Percentiles rank a stretch among this genome's conserved stretches.
These are phyloP conservation scores for Gobiocypris rarus DNA, from an alignment of 2,113 vertebrate species.

Conservation along the genomic window DNA sequence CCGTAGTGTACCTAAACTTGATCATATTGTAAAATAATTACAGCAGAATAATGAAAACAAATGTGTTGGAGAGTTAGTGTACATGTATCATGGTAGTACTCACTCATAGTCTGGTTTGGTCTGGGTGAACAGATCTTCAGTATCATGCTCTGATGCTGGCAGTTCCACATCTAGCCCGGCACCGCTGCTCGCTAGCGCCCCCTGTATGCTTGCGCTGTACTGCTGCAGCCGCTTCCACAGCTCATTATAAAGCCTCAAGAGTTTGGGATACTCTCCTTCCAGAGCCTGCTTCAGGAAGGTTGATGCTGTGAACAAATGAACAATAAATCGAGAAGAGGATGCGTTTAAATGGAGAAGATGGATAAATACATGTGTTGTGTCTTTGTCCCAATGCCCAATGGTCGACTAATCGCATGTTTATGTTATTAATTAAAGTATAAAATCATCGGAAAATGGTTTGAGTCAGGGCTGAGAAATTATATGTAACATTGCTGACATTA, in stretches of 20 bases:
- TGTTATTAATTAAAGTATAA: no score
- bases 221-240: conserved; percentile 96
- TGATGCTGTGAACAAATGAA: conserved; percentile 76
- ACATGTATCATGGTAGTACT: conserved; percentile 57
- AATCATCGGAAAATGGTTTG: no score
- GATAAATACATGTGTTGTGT: background rate
- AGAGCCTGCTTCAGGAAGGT: conserved; percentile 94
- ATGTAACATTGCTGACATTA: no score
- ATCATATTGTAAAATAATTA: background rate
- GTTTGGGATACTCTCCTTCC: conserved; percentile 96
- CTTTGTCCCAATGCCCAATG: background rate
- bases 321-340: background rate
- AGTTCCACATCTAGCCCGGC: conserved; percentile 80
- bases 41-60: background rate
- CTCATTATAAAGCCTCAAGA: conserved; percentile 92
- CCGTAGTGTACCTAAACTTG: background rate
- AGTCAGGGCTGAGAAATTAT: no score
- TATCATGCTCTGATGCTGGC: conserved; percentile 78
- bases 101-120: conserved; percentile 88
- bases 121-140: conserved; percentile 84
- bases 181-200: conserved; percentile 72
- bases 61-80: background rate
- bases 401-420: no score
- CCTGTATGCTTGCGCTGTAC: conserved; percentile 87
- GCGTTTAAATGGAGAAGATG: background rate